A percentile compares a stretch with the other conserved stretches of the same genome.
phyloP scores from a whole-genome alignment of 2,797 vertebrate genomes.

The Luscinia luscinia region DNA sequence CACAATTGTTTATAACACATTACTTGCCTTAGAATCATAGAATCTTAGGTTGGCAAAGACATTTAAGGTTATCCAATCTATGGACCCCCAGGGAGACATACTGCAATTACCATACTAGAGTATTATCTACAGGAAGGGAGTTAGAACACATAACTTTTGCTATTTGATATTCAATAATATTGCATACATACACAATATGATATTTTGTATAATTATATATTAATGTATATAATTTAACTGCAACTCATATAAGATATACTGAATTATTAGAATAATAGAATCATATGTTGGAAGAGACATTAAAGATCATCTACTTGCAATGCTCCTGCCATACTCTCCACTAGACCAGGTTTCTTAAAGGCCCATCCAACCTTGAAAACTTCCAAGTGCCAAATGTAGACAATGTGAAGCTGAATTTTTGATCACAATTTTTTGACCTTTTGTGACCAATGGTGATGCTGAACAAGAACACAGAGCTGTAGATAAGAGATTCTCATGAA shows the following conservation, averaged over 20 bases:
- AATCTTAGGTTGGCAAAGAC: not conserved
- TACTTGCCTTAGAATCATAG: not conserved
- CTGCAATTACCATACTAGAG: not conserved
- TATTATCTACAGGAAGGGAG: not conserved
- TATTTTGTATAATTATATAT: not conserved
- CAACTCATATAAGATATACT: not conserved
- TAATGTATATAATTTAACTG: not conserved
- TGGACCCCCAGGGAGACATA: not conserved
- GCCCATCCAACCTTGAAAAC: not conserved
- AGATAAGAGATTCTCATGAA: slow-evolving; percentile 7
- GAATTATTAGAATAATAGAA: not conserved
- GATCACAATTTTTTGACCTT: slow-evolving; percentile 31
- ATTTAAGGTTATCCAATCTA: not conserved
- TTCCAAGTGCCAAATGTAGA: not conserved
- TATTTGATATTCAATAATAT: not conserved
- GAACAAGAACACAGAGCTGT: slow-evolving; percentile 21
- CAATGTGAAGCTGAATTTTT: slow-evolving; percentile 30
- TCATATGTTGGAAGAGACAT: not conserved
- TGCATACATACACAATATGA: not conserved
- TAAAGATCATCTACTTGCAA: not conserved
- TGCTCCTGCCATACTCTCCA: not conserved
- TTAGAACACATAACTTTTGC: not conserved
- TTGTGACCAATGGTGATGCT: slow-evolving; percentile 14
- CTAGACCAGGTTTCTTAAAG: not conserved
- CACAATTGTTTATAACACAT: not conserved